Evolutionary conservation across 2,113 vertebrate species (phyloP).

Genomic region (Dunckerocampus dactyliophorus): DNA sequence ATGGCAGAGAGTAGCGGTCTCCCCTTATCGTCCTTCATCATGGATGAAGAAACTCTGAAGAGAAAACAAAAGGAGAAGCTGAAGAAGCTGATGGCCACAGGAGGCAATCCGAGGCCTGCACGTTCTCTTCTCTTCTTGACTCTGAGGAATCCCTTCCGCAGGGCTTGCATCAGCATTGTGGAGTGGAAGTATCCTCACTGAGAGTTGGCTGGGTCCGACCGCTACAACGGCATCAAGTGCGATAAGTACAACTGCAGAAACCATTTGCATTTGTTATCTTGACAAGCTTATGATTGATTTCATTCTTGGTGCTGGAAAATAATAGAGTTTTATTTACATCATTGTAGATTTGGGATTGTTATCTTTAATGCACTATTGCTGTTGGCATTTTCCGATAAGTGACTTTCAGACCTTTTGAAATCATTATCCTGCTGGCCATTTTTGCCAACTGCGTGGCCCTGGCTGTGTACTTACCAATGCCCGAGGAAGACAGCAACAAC

Average conservation of each 20-base stretch:
- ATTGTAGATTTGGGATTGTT: too few relatives aligned
- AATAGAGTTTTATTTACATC: too few relatives aligned
- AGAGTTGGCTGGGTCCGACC: background rate
- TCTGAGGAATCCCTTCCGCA: slow-evolving; percentile 94
- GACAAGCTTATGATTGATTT: background rate
- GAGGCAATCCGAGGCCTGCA: slow-evolving; percentile 84
- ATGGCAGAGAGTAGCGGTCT: slow-evolving; percentile 74
- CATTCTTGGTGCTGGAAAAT: too few relatives aligned
- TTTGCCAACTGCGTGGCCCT: slow-evolving; percentile 95
- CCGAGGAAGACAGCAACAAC: slow-evolving; percentile 87
- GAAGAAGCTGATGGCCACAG: slow-evolving; percentile 81
- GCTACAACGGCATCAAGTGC: background rate
- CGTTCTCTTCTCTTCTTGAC: slow-evolving; percentile 94
- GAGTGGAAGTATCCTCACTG: slow-evolving; percentile 99
- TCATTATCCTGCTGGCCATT: slow-evolving; percentile 92
- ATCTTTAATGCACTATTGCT: too few relatives aligned
- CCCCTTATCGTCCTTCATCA: slow-evolving; percentile 62
- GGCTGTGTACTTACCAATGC: slow-evolving; percentile 93
- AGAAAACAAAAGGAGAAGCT: slow-evolving; percentile 80
- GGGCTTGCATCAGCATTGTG: slow-evolving; percentile 97
- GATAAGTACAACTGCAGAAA: background rate
- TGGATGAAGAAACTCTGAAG: slow-evolving; percentile 77
- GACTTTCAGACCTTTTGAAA: slow-evolving; percentile 85
- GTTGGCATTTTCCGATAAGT: slow-evolving; percentile 45
- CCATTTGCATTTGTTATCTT: background rate